Evolutionary conservation across 2,888 invertebrate species (phyloP).

Genomic region (Euphydryas editha): DNA sequence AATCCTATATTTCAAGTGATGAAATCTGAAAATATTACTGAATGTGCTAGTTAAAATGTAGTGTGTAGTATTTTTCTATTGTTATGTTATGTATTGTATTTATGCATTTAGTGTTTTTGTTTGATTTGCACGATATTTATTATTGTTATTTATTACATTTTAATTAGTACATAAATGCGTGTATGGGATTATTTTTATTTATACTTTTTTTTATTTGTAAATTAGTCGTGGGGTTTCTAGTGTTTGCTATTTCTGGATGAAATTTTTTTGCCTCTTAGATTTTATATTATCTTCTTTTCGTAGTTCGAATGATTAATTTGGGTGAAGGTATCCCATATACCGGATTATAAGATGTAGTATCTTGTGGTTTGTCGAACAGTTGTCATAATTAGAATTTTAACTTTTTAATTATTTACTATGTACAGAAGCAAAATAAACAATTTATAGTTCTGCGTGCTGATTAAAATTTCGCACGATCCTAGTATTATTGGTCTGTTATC

Average conservation of each 20-base stretch:
- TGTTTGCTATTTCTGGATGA: constrained; percentile 55
- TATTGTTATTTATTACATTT: constrained; percentile 58
- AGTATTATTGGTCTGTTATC: too few species aligned
- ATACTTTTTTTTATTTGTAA: not conserved
- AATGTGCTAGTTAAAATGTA: constrained; percentile 79
- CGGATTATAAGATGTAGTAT: not conserved
- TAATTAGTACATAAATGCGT: constrained; percentile 65
- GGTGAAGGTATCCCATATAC: constrained; percentile 8
- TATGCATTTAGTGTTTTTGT: constrained; percentile 49
- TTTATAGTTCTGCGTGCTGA: too few species aligned
- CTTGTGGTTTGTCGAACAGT: not conserved
- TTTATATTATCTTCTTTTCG: constrained; percentile 4
- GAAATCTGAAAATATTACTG: constrained; percentile 77
- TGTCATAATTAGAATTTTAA: not conserved
- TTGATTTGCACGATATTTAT: constrained; percentile 51
- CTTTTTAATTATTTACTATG: not conserved
- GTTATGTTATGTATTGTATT: constrained; percentile 50
- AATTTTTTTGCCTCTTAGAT: constrained; percentile 8
- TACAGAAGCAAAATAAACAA: too few species aligned
- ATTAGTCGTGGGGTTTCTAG: constrained; percentile 48
- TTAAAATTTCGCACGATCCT: too few species aligned
- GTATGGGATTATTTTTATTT: constrained; percentile 45
- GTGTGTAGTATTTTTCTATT: constrained; percentile 50
- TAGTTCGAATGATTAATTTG: constrained; percentile 23
- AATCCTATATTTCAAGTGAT: not conserved